phyloP scores from a whole-genome alignment of 2,888 invertebrate species.

The Gerris lacustris region DNA sequence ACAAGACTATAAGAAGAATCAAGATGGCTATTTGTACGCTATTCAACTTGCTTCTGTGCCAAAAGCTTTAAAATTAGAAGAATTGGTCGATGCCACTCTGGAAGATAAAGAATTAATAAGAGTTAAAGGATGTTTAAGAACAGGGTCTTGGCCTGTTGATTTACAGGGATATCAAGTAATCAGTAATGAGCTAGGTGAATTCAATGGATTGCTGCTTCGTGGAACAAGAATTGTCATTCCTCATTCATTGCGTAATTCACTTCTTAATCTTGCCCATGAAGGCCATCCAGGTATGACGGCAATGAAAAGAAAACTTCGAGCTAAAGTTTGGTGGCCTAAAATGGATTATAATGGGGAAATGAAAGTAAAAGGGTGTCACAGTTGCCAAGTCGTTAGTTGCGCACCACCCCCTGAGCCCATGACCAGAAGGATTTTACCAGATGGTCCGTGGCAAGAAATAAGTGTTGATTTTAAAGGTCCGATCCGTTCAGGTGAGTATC shows the following conservation, averaged over 20 bases:
- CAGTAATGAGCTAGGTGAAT: constrained; percentile 8
- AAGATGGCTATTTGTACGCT: constrained; percentile 22
- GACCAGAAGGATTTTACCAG: constrained; percentile 25
- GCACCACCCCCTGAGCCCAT: constrained; percentile 13
- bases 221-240: too few relatives aligned
- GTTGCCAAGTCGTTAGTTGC: constrained; percentile 20
- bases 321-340: constrained; percentile 16
- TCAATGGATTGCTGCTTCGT: too few relatives aligned
- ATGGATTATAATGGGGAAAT: constrained; percentile 16
- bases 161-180: too few relatives aligned
- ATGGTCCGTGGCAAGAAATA: constrained; percentile 16
- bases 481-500: constrained; percentile 3
- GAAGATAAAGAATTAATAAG: background rate
- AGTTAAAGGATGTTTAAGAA: background rate
- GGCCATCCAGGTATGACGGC: too few relatives aligned
- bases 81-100: background rate
- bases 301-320: constrained; percentile 25
- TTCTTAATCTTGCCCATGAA: too few relatives aligned
- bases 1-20: too few relatives aligned
- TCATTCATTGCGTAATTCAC: too few relatives aligned
- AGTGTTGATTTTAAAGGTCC: constrained; percentile 16
- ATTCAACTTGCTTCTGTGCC: background rate
- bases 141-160: too few relatives aligned
- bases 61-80: background rate
- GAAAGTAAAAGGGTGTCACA: constrained; percentile 19